Percentiles rank a stretch among this genome's conserved stretches.
Conservation (phyloP, 2,888 invertebrate genomes). For the Amitus sp. region DNA sequence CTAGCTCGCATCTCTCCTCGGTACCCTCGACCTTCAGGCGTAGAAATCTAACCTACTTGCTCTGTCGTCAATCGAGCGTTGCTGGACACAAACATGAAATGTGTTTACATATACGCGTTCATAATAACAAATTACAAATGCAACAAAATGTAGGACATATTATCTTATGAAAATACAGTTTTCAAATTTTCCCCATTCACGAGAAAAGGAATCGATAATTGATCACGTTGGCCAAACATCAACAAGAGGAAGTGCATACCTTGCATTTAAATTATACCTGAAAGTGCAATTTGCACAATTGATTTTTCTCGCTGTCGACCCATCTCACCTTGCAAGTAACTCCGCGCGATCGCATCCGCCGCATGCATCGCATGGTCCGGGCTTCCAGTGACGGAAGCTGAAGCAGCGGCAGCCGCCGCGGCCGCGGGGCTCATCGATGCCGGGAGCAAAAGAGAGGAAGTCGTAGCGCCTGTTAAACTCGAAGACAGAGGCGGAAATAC, state of each 20-base stretch:
- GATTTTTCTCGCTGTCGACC: no score
- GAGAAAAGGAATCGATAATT: no score
- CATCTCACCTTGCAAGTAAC: constrained; percentile 59
- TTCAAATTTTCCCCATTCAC: no score
- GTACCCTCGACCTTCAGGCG: constrained; percentile 60
- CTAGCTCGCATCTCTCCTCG: constrained; percentile 4
- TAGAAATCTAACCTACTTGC: constrained; percentile 63
- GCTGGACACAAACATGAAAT: constrained; percentile 13
- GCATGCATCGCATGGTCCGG: constrained; percentile 70
- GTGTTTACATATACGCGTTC: constrained; percentile 26
- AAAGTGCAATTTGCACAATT: no score
- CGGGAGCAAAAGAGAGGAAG: constrained; percentile 66
- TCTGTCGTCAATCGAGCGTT: constrained; percentile 22
- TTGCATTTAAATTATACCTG: no score
- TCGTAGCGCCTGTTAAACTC: constrained; percentile 67
- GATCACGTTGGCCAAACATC: no score
- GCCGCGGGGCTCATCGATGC: constrained; percentile 69
- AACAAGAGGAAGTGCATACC: no score
- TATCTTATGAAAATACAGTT: no score
- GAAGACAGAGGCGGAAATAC: constrained; percentile 58
- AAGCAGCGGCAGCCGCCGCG: constrained; percentile 68
- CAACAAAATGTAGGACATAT: no score
- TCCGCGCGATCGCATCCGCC: constrained; percentile 60
- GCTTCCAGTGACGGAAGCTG: constrained; percentile 66
- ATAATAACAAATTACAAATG: no score